phyloP scores from a whole-genome alignment of 2,888 invertebrate species.

The Stenodera caucasica region DNA sequence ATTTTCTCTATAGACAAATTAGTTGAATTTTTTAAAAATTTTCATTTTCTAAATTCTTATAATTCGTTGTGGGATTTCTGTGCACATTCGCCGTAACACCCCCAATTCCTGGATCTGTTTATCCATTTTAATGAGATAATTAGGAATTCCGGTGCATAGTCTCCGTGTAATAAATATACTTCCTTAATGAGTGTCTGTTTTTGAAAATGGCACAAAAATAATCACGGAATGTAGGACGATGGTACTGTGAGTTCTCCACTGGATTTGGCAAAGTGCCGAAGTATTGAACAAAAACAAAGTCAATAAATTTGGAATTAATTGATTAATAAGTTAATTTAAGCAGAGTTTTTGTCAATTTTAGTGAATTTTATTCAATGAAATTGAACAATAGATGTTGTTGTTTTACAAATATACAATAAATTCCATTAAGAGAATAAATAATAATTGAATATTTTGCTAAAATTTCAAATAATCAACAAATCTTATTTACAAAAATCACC shows the following conservation, averaged over 20 bases:
- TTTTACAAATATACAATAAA: conserved; percentile 11
- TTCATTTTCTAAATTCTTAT: too few species aligned
- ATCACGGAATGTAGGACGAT: conserved; percentile 8
- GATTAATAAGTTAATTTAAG: background rate
- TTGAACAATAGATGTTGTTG: conserved; percentile 1
- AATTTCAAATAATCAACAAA: background rate
- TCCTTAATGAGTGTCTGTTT: conserved; percentile 11
- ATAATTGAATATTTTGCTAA: background rate
- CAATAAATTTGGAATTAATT: background rate
- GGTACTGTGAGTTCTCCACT: conserved; percentile 11
- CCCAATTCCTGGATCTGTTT: background rate
- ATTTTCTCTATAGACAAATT: too few species aligned
- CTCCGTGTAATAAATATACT: conserved; percentile 1
- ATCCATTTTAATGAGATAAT: background rate
- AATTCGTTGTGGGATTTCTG: background rate
- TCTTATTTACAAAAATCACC: conserved; percentile 1
- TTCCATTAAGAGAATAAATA: background rate
- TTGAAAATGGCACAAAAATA: conserved; percentile 15
- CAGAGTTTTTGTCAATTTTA: background rate
- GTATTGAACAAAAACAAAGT: background rate
- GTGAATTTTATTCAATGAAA: background rate
- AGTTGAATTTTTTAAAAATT: too few species aligned
- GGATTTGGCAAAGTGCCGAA: conserved; percentile 15
- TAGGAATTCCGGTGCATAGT: background rate
- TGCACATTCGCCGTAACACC: background rate